Evolutionary conservation across 2,888 invertebrate species (phyloP), one percentile per base, ranked within the genome.

Genomic region (Chironomus riparius): DNA sequence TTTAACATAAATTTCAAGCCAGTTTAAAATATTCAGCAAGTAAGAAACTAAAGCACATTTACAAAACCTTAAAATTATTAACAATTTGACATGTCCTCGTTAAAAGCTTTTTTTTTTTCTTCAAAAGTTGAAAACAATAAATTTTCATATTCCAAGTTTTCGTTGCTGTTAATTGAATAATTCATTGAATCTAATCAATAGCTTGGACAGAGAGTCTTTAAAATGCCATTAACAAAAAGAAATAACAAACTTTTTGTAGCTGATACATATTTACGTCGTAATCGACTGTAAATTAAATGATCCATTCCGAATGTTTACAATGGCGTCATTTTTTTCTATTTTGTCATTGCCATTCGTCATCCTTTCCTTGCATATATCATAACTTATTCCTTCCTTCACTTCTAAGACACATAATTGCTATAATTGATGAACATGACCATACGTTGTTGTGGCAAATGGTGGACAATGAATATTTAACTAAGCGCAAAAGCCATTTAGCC

Each of bases 351-450:
- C 38, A 38, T 38, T 38, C 38, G 38, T 38, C 38, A 38, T 38
- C 7, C 10, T 10, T 38, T 38, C 38, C 38, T 38, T 38, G 10
- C 38, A 38, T 38, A 38, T 38, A 7, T 38, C 10, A 38, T 38
- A 38, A 28, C 4, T 28, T 28, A 28, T 28, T 38, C 38, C 38
- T 10, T 38, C 10, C 38, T 38, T 38, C 38, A 38, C 38, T 38
- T 38, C 38, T 38, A 10, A 38, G 38, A 38, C 2, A 38, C 38
- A 38, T 38, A 38, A 38, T 38, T 38, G 38, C 38, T 65, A 22
- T 65, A 65, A 65, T 65, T 65, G 22, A 65, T 65, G 65, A 65
- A 65, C 65, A 65, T 65, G 65, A 65, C n/a, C 56, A 10, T 21
- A 65, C 65, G n/a, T 65, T 24, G 65, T 38, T 38, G 38, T 38